phyloP scores from a whole-genome alignment of 2,888 invertebrate genomes.

The Copidosoma aretas region DNA sequence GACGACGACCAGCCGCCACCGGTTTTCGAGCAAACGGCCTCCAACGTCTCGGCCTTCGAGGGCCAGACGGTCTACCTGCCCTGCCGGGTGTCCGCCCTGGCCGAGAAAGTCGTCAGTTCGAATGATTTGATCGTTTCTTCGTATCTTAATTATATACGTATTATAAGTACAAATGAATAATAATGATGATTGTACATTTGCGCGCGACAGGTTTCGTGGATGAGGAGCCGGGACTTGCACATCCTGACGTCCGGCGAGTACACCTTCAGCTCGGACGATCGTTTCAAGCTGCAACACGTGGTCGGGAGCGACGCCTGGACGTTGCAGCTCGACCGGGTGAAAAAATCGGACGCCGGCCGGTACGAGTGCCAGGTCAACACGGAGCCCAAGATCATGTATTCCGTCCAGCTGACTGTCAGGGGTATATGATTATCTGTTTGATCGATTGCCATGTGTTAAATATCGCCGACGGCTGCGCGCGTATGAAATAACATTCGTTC shows the following conservation, averaged over 20 bases:
- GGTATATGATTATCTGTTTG: constrained; percentile 60
- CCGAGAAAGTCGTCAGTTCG: constrained; percentile 59
- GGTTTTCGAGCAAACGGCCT: constrained; percentile 58
- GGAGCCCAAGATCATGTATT: constrained; percentile 76
- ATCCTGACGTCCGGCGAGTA: constrained; percentile 71
- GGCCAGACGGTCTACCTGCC: constrained; percentile 61
- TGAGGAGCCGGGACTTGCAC: constrained; percentile 73
- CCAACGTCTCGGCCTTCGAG: constrained; percentile 58
- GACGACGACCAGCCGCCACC: constrained; percentile 51
- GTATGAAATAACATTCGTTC: no score
- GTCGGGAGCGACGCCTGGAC: constrained; percentile 67
- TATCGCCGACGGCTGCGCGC: no score
- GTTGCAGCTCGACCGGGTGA: constrained; percentile 69
- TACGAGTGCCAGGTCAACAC: constrained; percentile 81
- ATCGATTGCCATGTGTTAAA: constrained; percentile 41
- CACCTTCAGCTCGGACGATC: constrained; percentile 73
- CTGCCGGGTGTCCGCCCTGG: constrained; percentile 57
- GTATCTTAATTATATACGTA: no score
- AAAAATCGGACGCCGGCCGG: constrained; percentile 69
- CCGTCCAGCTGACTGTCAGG: constrained; percentile 70
- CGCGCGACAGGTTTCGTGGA: constrained; percentile 75
- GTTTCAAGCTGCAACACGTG: constrained; percentile 68
- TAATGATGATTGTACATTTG: constrained; percentile 14
- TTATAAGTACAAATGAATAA: no score
- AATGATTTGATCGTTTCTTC: no score